Percentiles rank a stretch among this genome's conserved stretches.
Evolutionary conservation across 2,797 vertebrate genomes (phyloP).

Genomic region (Mus minutoides): DNA sequence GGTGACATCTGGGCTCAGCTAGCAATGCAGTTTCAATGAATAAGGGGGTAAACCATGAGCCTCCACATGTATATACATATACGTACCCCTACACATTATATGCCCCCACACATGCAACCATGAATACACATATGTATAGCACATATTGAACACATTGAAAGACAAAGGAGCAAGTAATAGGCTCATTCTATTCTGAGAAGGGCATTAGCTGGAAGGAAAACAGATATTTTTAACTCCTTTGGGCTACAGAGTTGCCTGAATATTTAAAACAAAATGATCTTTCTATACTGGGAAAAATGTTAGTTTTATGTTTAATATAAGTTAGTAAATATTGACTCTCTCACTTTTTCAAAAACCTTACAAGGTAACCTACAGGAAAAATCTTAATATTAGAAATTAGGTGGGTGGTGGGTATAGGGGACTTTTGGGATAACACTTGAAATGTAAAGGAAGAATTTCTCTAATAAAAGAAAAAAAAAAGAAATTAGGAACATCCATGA

Average conservation of each 20-base stretch:
- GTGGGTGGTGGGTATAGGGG: too few species aligned
- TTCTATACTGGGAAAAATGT: conserved; percentile 39
- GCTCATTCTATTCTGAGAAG: conserved; percentile 3
- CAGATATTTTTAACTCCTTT: neutral
- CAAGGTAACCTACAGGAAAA: conserved; percentile 20
- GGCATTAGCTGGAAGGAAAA: conserved; percentile 45
- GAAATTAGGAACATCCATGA: conserved; percentile 31
- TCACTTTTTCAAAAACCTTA: conserved; percentile 35
- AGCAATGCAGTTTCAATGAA: neutral
- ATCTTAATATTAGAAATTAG: conserved; percentile 51
- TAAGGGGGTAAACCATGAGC: neutral
- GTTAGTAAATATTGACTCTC: conserved; percentile 35
- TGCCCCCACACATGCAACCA: neutral
- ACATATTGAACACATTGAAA: neutral
- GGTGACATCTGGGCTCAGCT: neutral
- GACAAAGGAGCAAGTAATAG: neutral
- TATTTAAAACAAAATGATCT: neutral
- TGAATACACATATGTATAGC: neutral
- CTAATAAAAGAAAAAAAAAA: too few species aligned
- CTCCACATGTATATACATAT: neutral
- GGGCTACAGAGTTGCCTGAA: neutral
- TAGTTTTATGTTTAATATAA: conserved; percentile 46
- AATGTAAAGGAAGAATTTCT: too few species aligned
- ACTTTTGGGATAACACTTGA: too few species aligned
- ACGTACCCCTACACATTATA: neutral